A percentile compares a stretch with the other conserved stretches of the same genome.
Evolutionary conservation across 2,888 invertebrate genomes (phyloP).

Genomic region (Pseudoips prasinana): DNA sequence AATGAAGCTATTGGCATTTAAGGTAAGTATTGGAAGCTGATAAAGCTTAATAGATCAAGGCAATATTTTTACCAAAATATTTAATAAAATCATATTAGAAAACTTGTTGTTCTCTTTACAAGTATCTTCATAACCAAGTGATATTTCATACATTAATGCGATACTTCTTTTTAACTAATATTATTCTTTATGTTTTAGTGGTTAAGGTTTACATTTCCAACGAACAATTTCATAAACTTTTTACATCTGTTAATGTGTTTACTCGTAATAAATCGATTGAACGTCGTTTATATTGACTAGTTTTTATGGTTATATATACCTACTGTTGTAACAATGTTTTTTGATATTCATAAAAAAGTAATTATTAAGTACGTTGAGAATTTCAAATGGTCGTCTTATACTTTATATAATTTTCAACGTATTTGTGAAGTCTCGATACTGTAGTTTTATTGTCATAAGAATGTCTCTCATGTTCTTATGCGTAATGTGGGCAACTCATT

Average conservation of each 20-base stretch:
- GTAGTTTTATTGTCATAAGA: too few species aligned
- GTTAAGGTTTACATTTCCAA: constrained; percentile 59
- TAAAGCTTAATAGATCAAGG: too few species aligned
- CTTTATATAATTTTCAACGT: too few species aligned
- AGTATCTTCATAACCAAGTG: constrained; percentile 67
- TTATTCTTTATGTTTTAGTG: constrained; percentile 49
- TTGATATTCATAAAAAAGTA: constrained; percentile 11
- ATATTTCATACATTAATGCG: constrained; percentile 60
- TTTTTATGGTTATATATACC: constrained; percentile 20
- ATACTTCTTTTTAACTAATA: constrained; percentile 50
- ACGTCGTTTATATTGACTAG: constrained; percentile 36
- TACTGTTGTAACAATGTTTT: constrained; percentile 22
- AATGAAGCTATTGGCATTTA: too few species aligned
- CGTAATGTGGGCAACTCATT: too few species aligned
- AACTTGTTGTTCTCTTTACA: constrained; percentile 1
- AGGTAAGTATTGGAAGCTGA: too few species aligned
- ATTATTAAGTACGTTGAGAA: too few species aligned
- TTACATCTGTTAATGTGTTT: constrained; percentile 42
- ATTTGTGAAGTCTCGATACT: too few species aligned
- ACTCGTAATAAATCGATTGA: constrained; percentile 39
- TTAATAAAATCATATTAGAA: too few species aligned
- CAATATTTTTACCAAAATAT: constrained; percentile 9
- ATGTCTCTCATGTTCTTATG: too few species aligned
- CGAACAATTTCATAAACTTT: constrained; percentile 56
- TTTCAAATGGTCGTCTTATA: too few species aligned